Conservation (phyloP, 2,888 invertebrate genomes). For the Lottia scabra region DNA sequence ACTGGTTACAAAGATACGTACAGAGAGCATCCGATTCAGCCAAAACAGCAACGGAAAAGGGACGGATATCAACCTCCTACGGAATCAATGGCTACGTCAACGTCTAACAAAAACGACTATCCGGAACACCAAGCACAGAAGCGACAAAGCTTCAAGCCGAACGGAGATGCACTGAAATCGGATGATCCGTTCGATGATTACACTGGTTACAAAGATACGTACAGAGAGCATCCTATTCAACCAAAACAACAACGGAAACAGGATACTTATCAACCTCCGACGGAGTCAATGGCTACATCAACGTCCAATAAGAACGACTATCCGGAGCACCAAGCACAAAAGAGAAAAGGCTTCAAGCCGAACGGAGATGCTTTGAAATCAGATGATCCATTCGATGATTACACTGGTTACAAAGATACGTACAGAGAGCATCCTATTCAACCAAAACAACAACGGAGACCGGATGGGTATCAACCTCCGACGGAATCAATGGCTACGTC, state of each 20-base stretch:
- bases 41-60: conserved; percentile 35
- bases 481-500: conserved; percentile 6
- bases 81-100: conserved; percentile 49
- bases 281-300: conserved; percentile 5
- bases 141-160: conserved; percentile 47
- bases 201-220: conserved; percentile 59
- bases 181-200: conserved; percentile 52
- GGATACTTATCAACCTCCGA: conserved; percentile 29
- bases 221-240: conserved; percentile 51
- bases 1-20: not conserved
- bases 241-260: conserved; percentile 35
- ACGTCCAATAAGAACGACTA: conserved; percentile 11
- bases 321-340: not conserved
- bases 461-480: not conserved
- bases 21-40: conserved; percentile 44
- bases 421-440: conserved; percentile 10
- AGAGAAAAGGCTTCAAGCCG: conserved; percentile 11
- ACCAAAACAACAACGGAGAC: not conserved
- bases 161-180: conserved; percentile 40
- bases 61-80: conserved; percentile 41
- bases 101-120: conserved; percentile 49
- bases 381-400: conserved; percentile 11
- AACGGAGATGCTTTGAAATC: conserved; percentile 3
- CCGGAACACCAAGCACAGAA: conserved; percentile 24
- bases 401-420: conserved; percentile 11